Evolutionary conservation across 1,140 invertebrate genomes (phyloP).

Genomic region (Bombus cullumanus): DNA sequence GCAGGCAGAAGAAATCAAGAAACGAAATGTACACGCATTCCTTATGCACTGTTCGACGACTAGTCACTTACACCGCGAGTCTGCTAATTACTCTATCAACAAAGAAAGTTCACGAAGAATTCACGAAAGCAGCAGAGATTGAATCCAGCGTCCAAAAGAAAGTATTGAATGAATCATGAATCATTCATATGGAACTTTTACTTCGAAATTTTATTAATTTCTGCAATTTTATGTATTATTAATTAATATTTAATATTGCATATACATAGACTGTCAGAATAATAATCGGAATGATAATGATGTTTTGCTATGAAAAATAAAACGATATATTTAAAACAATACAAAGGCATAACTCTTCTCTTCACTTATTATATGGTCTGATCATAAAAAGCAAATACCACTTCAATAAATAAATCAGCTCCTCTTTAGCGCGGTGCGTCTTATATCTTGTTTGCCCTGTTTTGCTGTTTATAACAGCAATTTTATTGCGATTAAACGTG

Average conservation of each 20-base stretch:
- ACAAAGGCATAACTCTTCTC: not conserved
- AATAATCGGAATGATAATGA: not conserved
- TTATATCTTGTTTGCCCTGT: too few relatives aligned
- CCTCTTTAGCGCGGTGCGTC: too few relatives aligned
- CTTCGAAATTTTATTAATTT: not conserved
- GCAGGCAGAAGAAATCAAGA: constrained; percentile 28
- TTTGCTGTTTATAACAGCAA: too few relatives aligned
- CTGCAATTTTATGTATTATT: not conserved
- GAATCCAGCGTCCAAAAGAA: not conserved
- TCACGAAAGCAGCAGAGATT: not conserved
- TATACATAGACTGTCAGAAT: not conserved
- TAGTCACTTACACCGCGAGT: not conserved
- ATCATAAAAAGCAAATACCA: not conserved
- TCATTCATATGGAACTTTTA: not conserved
- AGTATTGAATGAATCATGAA: not conserved
- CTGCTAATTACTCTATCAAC: constrained; percentile 19
- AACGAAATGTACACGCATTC: not conserved
- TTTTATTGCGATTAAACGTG: not conserved
- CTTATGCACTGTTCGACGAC: constrained; percentile 31
- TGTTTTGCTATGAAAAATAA: not conserved
- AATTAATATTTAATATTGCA: not conserved
- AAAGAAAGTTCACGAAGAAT: constrained; percentile 23
- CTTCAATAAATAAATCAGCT: not conserved
- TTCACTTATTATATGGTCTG: not conserved
- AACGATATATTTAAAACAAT: not conserved